These are phyloP conservation scores for Dasypogon diadema DNA, from an alignment of 2,888 invertebrate species.

Conservation along the genomic window DNA sequence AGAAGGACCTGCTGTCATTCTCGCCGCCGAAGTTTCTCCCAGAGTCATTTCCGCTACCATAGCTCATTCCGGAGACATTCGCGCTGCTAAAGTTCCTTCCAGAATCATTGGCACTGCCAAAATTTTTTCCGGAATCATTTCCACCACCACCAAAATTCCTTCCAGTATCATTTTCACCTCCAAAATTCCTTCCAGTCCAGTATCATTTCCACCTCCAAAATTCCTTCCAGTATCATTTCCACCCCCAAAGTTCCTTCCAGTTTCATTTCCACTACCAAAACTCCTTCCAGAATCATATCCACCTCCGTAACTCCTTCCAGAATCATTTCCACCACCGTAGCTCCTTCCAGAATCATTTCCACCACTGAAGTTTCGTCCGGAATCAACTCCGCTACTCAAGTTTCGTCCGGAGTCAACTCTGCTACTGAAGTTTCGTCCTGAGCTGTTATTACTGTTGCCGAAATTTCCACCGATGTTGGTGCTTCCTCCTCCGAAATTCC, in stretches of 20 bases:
- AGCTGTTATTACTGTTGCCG: neutral
- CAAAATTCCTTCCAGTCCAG: neutral
- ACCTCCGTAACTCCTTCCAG: neutral
- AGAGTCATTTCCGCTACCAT: neutral
- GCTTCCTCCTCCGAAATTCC: neutral
- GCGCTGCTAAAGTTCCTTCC: neutral
- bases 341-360: neutral
- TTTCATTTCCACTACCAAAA: constrained; percentile 5
- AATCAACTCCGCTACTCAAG: neutral
- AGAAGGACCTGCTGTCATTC: too few relatives aligned
- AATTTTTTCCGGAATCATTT: neutral
- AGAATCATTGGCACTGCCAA: neutral
- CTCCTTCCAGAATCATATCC: neutral
- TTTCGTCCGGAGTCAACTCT: neutral
- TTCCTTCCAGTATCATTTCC: neutral
- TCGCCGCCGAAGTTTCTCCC: neutral
- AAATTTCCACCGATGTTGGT: neutral
- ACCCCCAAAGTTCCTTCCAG: constrained; percentile 9
- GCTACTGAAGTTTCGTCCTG: neutral
- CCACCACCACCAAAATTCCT: neutral
- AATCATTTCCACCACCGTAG: neutral
- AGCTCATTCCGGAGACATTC: too few relatives aligned
- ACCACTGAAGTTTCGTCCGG: neutral
- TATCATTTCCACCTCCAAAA: neutral
- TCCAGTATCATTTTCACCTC: neutral